phyloP scores from a whole-genome alignment of 1,140 invertebrate genomes.

The Atopsyche davidsoni region DNA sequence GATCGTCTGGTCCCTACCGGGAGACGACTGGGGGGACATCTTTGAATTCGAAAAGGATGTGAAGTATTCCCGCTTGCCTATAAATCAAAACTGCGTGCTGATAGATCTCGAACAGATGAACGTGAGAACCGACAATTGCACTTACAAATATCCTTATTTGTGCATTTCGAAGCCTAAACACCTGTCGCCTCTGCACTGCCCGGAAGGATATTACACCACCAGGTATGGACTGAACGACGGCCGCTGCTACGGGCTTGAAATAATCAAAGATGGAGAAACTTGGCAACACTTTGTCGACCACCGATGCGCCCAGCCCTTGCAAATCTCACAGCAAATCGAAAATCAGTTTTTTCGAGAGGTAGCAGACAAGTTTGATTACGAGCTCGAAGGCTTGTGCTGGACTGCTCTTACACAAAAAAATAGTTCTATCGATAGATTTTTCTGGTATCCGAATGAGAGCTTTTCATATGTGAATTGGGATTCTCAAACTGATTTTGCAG shows the following conservation, averaged over 20 bases:
- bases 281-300: constrained; percentile 21
- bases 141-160: constrained; percentile 28
- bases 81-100: constrained; percentile 23
- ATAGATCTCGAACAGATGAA: constrained; percentile 21
- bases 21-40: constrained; percentile 31
- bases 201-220: constrained; percentile 28
- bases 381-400: constrained; percentile 20
- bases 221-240: constrained; percentile 26
- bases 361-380: constrained; percentile 10
- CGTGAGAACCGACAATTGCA: constrained; percentile 25
- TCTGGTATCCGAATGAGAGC: constrained; percentile 19
- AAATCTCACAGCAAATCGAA: constrained; percentile 16
- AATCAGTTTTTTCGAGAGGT: constrained; percentile 17
- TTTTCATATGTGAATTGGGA: constrained; percentile 25
- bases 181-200: constrained; percentile 30
- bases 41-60: constrained; percentile 22
- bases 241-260: constrained; percentile 23
- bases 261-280: constrained; percentile 3
- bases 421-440: constrained; percentile 8
- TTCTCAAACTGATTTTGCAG: constrained; percentile 14
- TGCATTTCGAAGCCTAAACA: constrained; percentile 32
- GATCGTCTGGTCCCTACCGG: constrained; percentile 32
- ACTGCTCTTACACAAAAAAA: constrained; percentile 6
- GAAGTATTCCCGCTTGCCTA: constrained; percentile 5
- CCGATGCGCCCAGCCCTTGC: constrained; percentile 16